A percentile compares a stretch with the other conserved stretches of the same genome.
These are phyloP conservation scores for Maccullochella peelii DNA, from an alignment of 2,113 vertebrate species.

Conservation along the genomic window DNA sequence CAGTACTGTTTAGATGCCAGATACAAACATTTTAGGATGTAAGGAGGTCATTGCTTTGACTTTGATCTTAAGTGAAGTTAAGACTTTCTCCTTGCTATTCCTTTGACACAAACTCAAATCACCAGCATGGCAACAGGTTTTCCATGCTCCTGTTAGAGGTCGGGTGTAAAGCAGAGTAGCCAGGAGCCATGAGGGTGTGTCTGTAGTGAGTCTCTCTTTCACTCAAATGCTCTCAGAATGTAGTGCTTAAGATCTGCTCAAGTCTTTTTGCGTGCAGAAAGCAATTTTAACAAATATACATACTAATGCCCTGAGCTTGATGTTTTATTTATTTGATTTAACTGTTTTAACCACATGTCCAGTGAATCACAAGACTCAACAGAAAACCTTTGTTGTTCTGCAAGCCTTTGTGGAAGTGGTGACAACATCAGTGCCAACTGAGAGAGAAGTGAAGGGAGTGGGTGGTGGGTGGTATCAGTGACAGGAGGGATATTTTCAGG, in stretches of 20 bases:
- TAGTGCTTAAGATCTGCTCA: not conserved
- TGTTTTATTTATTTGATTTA: not conserved
- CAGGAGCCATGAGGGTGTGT: conserved; percentile 42
- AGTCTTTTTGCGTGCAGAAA: not conserved
- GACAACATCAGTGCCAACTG: conserved; percentile 26
- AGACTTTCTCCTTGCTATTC: not conserved
- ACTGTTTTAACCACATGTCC: not conserved
- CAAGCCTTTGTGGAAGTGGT: not conserved
- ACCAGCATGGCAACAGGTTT: conserved; percentile 55
- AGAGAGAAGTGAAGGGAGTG: not conserved
- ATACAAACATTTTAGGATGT: not conserved
- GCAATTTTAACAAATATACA: not conserved
- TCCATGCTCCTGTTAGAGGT: conserved; percentile 33
- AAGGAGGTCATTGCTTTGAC: not conserved
- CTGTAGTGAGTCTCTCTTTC: conserved; percentile 16
- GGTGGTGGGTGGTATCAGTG: conserved; percentile 10
- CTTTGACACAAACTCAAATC: conserved; percentile 24
- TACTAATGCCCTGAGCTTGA: not conserved
- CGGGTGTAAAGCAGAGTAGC: conserved; percentile 45
- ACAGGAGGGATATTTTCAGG: conserved; percentile 39
- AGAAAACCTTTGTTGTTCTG: conserved; percentile 1
- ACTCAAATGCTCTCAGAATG: conserved; percentile 1
- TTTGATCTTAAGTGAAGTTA: not conserved
- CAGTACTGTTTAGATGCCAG: not conserved
- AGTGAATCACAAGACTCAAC: conserved; percentile 1